These are phyloP conservation scores for Neodiprion lecontei DNA, from an alignment of 1,140 invertebrate genomes.

Conservation along the genomic window DNA sequence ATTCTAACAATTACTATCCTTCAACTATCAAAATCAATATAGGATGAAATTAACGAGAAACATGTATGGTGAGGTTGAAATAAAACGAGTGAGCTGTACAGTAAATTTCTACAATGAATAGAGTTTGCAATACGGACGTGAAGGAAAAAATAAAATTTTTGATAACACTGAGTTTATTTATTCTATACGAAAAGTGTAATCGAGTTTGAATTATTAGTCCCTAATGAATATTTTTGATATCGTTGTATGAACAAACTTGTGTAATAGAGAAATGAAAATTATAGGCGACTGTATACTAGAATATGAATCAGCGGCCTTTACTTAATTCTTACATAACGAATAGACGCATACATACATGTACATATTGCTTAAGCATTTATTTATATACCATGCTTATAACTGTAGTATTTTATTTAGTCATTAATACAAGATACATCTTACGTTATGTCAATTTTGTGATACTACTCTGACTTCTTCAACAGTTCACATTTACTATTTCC, in stretches of 20 bases:
- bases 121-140: not conserved
- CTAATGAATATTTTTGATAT: too few species aligned
- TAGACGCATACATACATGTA: conserved; percentile 37
- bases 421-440: conserved; percentile 23
- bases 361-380: conserved; percentile 61
- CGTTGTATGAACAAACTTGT: too few species aligned
- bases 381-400: conserved; percentile 55
- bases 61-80: too few species aligned
- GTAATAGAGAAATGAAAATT: too few species aligned
- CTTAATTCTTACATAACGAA: conserved; percentile 47
- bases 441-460: conserved; percentile 56
- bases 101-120: too few species aligned
- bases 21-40: not conserved
- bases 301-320: conserved; percentile 52
- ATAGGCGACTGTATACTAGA: too few species aligned
- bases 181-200: too few species aligned
- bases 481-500: conserved; percentile 4
- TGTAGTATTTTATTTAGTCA: conserved; percentile 60
- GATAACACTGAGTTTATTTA: not conserved
- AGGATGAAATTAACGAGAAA: too few species aligned
- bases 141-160: not conserved
- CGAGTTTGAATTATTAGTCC: too few species aligned
- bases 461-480: conserved; percentile 36
- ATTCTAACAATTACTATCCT: not conserved
- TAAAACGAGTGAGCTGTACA: too few species aligned